Evolutionary conservation across 1,140 invertebrate genomes (phyloP), one percentile per base, ranked within the genome.

Genomic region (Drosophila setifemur): DNA sequence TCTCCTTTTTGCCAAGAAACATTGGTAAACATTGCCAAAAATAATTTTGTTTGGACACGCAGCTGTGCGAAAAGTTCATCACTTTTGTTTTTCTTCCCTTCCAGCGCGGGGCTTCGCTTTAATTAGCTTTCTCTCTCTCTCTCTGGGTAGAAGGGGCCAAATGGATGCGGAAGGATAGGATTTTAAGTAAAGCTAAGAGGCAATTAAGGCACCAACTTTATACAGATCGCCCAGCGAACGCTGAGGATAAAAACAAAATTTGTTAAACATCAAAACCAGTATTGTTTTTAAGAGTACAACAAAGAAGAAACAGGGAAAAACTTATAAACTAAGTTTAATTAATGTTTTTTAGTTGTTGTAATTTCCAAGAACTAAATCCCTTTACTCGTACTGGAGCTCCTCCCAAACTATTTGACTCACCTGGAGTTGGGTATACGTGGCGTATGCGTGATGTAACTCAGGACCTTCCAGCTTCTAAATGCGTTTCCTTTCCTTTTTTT

Each of bases 391-490:
- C n/a, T n/a, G n/a, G n/a, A n/a, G n/a, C n/a, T n/a, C n/a, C n/a
- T n/a, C n/a, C n/a, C n/a, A n/a, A n/a, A n/a, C n/a, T n/a, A n/a
- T n/a, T n/a, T n/a, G n/a, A n/a, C 19, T 5, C 21, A 57, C 2
- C 3, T 29, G 11, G n/a, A 14, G 2, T 8, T 5, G 19, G 16
- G 50, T 8, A 4, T 23, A 31, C 25, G 2, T 19, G 55, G 33
- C 55, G 45, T 40, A 50, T 52, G 48, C 55, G 23, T 60, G 25
- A 60, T 60, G 55, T 25, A 53, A 31, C 48, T 12, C n/a, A 35
- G 11, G 25, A 16, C 7, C 29, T 5, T 33, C 12, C 28, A 33
- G 19, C 28, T 44, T 54, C 44, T 31, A 35, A 43, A 43, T 26
- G 44, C 21, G 9, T 33, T 33, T 37, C 12, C 35, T 21, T 19